phyloP scores from a whole-genome alignment of 1,140 invertebrate genomes.

The Neodiprion fabricii region DNA sequence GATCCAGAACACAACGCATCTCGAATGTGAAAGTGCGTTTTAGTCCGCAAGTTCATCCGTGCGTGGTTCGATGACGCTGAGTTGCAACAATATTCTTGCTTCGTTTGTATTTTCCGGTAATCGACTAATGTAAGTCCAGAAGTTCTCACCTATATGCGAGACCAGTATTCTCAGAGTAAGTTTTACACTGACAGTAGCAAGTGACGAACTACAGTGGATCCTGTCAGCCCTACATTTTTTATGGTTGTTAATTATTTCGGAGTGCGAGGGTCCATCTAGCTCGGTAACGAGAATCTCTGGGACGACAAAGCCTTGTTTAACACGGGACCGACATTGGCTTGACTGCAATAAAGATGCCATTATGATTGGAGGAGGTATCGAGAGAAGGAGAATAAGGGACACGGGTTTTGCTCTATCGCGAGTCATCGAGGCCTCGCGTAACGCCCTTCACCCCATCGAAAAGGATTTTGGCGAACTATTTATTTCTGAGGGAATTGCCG shows the following conservation, averaged over 20 bases:
- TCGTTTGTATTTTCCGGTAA: not conserved
- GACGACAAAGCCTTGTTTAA: conserved; percentile 1
- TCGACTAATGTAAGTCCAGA: conserved; percentile 17
- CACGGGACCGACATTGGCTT: not conserved
- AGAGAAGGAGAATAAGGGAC: not conserved
- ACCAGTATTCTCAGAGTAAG: not conserved
- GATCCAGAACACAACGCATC: conserved; percentile 49
- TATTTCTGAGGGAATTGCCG: conserved; percentile 25
- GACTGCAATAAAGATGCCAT: conserved; percentile 14
- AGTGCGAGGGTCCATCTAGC: not conserved
- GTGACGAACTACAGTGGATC: not conserved
- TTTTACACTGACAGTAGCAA: not conserved
- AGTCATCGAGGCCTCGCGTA: conserved; percentile 33
- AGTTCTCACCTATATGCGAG: conserved; percentile 8
- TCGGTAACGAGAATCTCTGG: not conserved
- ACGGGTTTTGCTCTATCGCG: conserved; percentile 3
- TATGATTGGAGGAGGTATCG: conserved; percentile 6
- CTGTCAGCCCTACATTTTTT: too few relatives aligned
- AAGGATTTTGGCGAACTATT: conserved; percentile 42
- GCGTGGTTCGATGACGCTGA: conserved; percentile 22
- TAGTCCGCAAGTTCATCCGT: conserved; percentile 40
- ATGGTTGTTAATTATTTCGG: too few relatives aligned
- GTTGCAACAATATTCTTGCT: conserved; percentile 16
- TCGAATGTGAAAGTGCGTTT: conserved; percentile 42
- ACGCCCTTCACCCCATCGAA: conserved; percentile 41